phyloP scores from a whole-genome alignment of 2,888 invertebrate genomes.

The Diaphora mendica region DNA sequence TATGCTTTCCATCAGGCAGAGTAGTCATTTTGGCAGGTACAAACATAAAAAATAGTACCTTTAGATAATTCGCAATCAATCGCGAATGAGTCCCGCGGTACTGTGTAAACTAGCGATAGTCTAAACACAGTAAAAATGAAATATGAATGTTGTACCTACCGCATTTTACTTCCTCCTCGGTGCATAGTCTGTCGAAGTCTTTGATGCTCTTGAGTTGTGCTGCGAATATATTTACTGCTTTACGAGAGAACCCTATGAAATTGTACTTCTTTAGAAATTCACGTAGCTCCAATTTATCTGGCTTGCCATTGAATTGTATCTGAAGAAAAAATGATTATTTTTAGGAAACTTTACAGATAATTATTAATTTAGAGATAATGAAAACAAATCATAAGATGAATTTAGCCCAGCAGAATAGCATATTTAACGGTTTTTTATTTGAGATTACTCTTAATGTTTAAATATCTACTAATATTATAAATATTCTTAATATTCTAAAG shows the following conservation, averaged over 20 bases:
- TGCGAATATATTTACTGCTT: constrained; percentile 54
- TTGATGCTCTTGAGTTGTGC: constrained; percentile 58
- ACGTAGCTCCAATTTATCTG: constrained; percentile 56
- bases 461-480: too few relatives aligned
- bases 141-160: constrained; percentile 52
- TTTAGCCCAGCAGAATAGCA: too few relatives aligned
- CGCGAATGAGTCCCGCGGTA: too few relatives aligned
- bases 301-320: constrained; percentile 64
- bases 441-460: too few relatives aligned
- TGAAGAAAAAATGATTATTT: constrained; percentile 35
- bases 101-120: too few relatives aligned
- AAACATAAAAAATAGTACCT: too few relatives aligned
- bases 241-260: constrained; percentile 61
- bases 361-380: not conserved
- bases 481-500: too few relatives aligned
- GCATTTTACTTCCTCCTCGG: constrained; percentile 52
- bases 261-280: constrained; percentile 61
- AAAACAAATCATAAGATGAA: too few relatives aligned
- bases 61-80: too few relatives aligned
- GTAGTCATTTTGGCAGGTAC: too few relatives aligned
- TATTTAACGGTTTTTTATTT: too few relatives aligned
- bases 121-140: not conserved
- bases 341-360: not conserved
- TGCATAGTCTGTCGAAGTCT: constrained; percentile 65
- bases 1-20: too few relatives aligned